Conservation (phyloP, 2,113 vertebrate genomes). For the Echinops telfairi region DNA sequence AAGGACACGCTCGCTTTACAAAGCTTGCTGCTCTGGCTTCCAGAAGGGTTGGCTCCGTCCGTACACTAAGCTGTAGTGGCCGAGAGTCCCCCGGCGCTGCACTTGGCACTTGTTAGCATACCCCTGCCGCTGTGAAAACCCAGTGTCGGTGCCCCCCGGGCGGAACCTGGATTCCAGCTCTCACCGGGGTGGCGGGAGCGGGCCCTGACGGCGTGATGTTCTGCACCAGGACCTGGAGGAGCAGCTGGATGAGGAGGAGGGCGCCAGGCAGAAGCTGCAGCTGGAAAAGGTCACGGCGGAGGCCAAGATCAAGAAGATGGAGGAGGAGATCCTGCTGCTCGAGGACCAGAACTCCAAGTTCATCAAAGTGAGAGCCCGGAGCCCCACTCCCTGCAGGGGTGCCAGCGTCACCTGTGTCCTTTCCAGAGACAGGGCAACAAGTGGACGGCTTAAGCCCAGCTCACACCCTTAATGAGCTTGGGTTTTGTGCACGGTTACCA, state of each 20-base stretch:
- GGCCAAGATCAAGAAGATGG: conserved; percentile 99
- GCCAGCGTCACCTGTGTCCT: no score
- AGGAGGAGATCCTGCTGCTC: conserved; percentile 96
- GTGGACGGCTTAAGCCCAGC: background rate
- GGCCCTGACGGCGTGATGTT: background rate
- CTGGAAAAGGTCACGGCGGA: conserved; percentile 98
- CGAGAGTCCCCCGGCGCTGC: background rate
- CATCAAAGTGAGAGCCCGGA: conserved; percentile 90
- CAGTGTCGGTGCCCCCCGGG: no score
- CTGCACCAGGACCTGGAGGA: conserved; percentile 94
- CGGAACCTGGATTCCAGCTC: accelerated
- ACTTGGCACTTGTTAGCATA: background rate
- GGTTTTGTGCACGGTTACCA: no score
- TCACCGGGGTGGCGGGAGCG: background rate
- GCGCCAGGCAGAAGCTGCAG: conserved; percentile 97
- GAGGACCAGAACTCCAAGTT: conserved; percentile 99
- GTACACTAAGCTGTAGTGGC: background rate
- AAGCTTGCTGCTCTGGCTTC: background rate
- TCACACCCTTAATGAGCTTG: background rate
- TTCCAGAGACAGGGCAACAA: background rate
- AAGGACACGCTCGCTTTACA: background rate
- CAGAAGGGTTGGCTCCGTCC: background rate
- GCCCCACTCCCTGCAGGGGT: no score
- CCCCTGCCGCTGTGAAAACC: background rate
- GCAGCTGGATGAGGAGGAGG: conserved; percentile 98